Base-by-base conservation (phyloP, 1,140 invertebrate species). In the Bombus turneri region DNA sequence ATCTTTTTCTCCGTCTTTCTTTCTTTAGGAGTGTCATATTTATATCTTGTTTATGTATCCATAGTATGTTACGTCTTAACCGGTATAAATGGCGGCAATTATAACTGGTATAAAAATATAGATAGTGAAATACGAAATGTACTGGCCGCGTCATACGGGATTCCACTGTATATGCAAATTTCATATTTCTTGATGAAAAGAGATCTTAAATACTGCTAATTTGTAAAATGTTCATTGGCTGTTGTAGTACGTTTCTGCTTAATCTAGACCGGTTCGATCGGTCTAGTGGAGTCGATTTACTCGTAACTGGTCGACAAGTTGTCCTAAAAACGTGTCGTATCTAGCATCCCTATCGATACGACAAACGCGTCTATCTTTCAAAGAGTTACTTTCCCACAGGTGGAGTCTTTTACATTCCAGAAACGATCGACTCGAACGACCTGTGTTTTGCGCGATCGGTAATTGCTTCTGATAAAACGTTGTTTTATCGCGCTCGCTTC, bases 381-480 rank as follows among this genome's bases (percentile, higher is more conserved):
- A 28, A 6, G 13, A 37, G 53, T n/a, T 18, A 41, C 75, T 77
- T 68, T 47, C 77, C 62, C 41, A 68, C 41, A 68, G n/a, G 22
- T 34, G n/a, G 15, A 68, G 41, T 68, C 22, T 37, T 68, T 68
- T 47, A 34, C 41, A 68, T 79, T 79, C 41, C 64, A 68, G 31
- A 79, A 79, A 68, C 62, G 77, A 79, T 79, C 77, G n/a, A 15
- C 8, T 31, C 59, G 28, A 66, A 79, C 62, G 77, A 47, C 41
- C 62, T 47, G 25, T 53, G 64, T 79, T 79, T 79, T 79, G 77
- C 77, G 41, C 77, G 77, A 79, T 79, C 62, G 77, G 77, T 79
- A 79, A 79, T 79, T 79, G 62, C 62, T 28, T 47, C 62, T 47
- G 77, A 68, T 79, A 68, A 79, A 79, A 79, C 77, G 41, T 79